Evolutionary conservation across 2,797 vertebrate species (phyloP).

Genomic region (Urocyon cinereoargenteus): DNA sequence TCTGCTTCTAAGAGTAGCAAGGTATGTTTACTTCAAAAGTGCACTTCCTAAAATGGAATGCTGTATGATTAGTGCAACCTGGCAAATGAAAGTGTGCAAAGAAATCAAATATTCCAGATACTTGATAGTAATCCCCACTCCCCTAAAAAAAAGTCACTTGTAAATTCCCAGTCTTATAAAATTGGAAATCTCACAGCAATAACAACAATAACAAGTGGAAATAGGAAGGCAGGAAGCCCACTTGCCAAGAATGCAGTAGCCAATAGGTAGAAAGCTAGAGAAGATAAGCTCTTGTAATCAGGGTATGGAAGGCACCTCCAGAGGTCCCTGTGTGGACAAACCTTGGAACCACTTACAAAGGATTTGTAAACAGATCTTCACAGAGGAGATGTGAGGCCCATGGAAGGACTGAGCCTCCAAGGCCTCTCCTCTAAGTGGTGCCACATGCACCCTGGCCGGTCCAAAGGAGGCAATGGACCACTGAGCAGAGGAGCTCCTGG

Average conservation of each 20-base stretch:
- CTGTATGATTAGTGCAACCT: rapidly evolving
- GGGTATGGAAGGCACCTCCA: background rate
- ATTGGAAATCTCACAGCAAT: background rate
- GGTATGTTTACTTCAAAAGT: background rate
- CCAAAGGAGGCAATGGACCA: background rate
- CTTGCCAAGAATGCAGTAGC: background rate
- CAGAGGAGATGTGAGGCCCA: background rate
- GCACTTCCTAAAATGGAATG: background rate
- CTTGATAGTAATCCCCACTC: too few relatives aligned
- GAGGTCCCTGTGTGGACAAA: background rate
- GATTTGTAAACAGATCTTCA: background rate
- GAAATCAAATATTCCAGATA: background rate
- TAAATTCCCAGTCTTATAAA: background rate
- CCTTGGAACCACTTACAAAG: background rate
- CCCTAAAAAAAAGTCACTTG: background rate
- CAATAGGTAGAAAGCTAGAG: background rate
- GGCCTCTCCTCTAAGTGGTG: background rate
- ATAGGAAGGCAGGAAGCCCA: background rate
- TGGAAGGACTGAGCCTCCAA: background rate
- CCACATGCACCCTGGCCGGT: background rate
- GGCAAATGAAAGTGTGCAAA: background rate
- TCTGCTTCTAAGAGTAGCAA: background rate
- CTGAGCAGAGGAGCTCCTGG: background rate
- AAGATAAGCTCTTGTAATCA: background rate
- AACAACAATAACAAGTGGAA: background rate